These are phyloP conservation scores for Drosophila pseudoobscura DNA, from an alignment of 1,140 invertebrate species.

Conservation along the genomic window DNA sequence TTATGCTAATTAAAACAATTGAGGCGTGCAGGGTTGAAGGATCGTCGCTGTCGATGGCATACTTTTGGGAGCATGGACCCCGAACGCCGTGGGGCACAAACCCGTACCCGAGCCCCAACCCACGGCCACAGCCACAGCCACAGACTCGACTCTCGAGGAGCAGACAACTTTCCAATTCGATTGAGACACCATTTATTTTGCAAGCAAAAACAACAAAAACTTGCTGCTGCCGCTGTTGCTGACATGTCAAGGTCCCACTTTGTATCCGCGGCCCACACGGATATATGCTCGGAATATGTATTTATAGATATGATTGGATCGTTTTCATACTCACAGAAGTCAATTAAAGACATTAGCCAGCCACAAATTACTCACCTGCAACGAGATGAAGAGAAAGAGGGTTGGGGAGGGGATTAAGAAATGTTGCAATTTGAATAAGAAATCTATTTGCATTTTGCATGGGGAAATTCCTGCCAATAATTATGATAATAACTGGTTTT, in stretches of 20 bases:
- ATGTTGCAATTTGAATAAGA: conserved; percentile 53
- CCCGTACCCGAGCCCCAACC: neutral
- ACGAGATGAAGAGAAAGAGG: conserved; percentile 35
- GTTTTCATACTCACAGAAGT: conserved; percentile 39
- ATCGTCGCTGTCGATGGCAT: conserved; percentile 25
- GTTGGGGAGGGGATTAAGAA: conserved; percentile 26
- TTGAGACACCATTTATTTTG: conserved; percentile 21
- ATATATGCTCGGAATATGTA: conserved; percentile 34
- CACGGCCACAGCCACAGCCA: neutral
- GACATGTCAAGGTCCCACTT: conserved; percentile 52
- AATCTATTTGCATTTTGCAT: conserved; percentile 54
- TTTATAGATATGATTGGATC: conserved; percentile 12
- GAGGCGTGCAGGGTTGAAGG: conserved; percentile 25
- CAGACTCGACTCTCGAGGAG: neutral
- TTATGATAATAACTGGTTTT: conserved; percentile 56
- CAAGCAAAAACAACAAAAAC: neutral
- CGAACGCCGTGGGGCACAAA: neutral
- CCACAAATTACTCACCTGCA: conserved; percentile 70
- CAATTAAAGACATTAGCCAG: conserved; percentile 59
- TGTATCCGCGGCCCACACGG: conserved; percentile 61
- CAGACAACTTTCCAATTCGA: conserved; percentile 40
- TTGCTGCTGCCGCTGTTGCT: conserved; percentile 33
- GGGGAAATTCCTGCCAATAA: conserved; percentile 42
- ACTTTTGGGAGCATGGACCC: conserved; percentile 43
- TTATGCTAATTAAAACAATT: conserved; percentile 65